Percentiles rank a stretch among this genome's conserved stretches.
phyloP scores from a whole-genome alignment of 2,888 invertebrate species.

The Erpobdella octoculata region DNA sequence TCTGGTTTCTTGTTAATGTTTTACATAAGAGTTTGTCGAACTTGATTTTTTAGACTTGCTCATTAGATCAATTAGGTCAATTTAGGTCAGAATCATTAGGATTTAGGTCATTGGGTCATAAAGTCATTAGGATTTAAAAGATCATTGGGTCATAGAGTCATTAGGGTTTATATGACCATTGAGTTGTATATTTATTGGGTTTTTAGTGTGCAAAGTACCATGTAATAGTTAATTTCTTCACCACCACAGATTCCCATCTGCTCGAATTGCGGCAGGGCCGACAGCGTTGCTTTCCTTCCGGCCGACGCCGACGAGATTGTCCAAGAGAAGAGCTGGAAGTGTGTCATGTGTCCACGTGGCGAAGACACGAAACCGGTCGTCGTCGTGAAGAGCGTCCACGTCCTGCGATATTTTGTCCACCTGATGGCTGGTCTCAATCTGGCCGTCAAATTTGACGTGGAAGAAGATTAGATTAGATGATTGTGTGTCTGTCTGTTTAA shows the following conservation, averaged over 20 bases:
- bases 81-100: too few relatives aligned
- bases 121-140: too few relatives aligned
- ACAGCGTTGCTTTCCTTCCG: neutral
- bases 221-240: neutral
- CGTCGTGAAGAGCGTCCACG: neutral
- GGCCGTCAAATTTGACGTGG: too few relatives aligned
- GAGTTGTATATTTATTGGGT: neutral
- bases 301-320: neutral
- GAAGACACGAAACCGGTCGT: too few relatives aligned
- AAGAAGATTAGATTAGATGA: too few relatives aligned
- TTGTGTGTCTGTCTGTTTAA: too few relatives aligned
- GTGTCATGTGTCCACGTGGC: neutral
- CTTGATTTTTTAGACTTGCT: too few relatives aligned
- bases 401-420: conserved; percentile 8
- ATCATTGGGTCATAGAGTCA: too few relatives aligned
- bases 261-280: neutral
- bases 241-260: conserved; percentile 13
- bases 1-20: neutral
- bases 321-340: neutral
- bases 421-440: too few relatives aligned
- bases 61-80: too few relatives aligned
- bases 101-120: too few relatives aligned
- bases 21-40: neutral
- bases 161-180: too few relatives aligned
- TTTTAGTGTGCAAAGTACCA: neutral